A percentile compares a stretch with the other conserved stretches of the same genome.
Evolutionary conservation across 2,113 vertebrate genomes (phyloP).

Genomic region (Nesoenas mayeri): DNA sequence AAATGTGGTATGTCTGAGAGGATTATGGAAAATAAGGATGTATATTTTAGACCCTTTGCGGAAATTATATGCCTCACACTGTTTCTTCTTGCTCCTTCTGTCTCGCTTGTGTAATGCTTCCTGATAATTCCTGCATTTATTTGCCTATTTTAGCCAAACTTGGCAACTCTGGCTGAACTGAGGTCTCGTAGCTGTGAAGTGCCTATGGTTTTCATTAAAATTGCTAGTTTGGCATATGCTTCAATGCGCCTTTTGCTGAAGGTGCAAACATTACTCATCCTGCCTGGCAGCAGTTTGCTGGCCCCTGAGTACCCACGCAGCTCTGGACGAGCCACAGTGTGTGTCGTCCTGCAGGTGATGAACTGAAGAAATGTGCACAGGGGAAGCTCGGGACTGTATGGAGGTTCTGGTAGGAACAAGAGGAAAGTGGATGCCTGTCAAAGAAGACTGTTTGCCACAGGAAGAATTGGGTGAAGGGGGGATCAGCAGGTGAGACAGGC

Average conservation of each 20-base stretch:
- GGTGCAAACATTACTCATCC: neutral
- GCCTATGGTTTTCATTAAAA: neutral
- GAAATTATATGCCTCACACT: neutral
- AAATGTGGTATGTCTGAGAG: neutral
- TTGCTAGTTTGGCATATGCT: neutral
- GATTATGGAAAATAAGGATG: neutral
- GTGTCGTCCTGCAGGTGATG: neutral
- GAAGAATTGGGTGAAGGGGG: neutral
- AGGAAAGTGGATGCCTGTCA: neutral
- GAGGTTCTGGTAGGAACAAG: neutral
- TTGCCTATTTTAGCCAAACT: neutral
- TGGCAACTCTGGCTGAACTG: neutral
- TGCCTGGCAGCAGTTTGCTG: neutral
- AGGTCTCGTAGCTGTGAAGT: neutral
- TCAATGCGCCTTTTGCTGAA: neutral
- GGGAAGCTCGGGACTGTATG: neutral
- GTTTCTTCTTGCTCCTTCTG: neutral
- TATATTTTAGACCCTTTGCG: neutral
- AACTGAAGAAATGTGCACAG: neutral
- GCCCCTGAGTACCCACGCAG: fast-evolving
- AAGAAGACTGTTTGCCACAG: neutral
- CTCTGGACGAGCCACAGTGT: neutral
- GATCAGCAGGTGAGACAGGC: fast-evolving
- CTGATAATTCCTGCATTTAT: neutral
- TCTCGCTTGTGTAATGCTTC: neutral